Percentiles rank a stretch among this genome's conserved stretches.
Evolutionary conservation across 37 sponge, comb jelly and placozoan species (phyloP).

Genomic region (Axinella damicornis): DNA sequence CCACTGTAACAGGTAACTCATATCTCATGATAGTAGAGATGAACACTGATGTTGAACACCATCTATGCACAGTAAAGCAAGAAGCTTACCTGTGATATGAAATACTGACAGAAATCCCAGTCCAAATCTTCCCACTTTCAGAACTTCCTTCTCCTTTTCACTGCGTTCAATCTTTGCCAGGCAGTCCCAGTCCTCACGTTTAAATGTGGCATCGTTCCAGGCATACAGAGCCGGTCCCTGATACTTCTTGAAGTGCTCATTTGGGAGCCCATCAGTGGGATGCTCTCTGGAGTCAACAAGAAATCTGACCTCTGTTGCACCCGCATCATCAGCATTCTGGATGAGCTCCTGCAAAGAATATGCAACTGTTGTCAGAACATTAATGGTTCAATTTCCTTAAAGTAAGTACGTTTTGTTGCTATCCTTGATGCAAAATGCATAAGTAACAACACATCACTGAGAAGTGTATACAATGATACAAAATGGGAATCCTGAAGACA

Average conservation of each 20-base stretch:
- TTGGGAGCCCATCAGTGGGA: constrained; percentile 25
- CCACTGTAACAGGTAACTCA: no score
- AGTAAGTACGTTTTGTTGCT: no score
- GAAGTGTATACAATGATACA: no score
- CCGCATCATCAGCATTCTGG: constrained; percentile 64
- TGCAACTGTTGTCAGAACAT: no score
- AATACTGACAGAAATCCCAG: constrained; percentile 88
- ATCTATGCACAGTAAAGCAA: no score
- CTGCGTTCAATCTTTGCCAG: constrained; percentile 73
- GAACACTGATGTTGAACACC: no score
- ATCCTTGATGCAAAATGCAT: no score
- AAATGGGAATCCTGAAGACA: no score
- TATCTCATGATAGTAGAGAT: no score
- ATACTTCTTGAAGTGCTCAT: constrained; percentile 45
- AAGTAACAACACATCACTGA: no score
- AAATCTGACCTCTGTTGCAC: constrained; percentile 70
- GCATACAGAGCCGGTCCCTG: constrained; percentile 85
- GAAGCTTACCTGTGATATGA: constrained; percentile 81
- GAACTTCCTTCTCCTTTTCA: constrained; percentile 63
- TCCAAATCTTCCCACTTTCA: constrained; percentile 88
- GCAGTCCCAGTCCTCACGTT: constrained; percentile 79
- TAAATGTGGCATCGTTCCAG: constrained; percentile 77
- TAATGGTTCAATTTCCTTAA: no score
- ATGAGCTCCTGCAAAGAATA: not conserved
- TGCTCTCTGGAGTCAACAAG: constrained; percentile 69